Conservation (phyloP, 2,888 invertebrate species). For the Fissipunctia ypsillon region DNA sequence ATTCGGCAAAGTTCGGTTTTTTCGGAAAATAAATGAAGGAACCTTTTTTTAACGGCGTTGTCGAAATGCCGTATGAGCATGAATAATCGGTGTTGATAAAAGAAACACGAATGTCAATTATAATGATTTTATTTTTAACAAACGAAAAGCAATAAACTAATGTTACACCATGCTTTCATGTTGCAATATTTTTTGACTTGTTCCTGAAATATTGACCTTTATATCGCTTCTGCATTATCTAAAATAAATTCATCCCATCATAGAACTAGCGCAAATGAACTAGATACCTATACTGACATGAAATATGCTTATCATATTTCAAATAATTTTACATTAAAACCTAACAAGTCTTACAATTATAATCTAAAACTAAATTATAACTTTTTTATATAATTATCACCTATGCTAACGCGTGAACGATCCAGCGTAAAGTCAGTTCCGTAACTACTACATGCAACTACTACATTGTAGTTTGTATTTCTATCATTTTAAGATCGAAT, state of each 20-base stretch:
- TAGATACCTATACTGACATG: conserved; percentile 45
- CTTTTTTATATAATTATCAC: conserved; percentile 51
- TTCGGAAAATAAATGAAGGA: no score
- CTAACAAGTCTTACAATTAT: conserved; percentile 64
- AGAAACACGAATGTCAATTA: conserved; percentile 45
- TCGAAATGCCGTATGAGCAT: no score
- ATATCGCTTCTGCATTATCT: conserved; percentile 37
- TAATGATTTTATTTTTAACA: conserved; percentile 69
- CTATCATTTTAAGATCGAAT: conserved; percentile 4
- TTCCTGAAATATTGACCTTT: conserved; percentile 37
- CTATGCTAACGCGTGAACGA: conserved; percentile 53
- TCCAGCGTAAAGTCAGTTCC: conserved; percentile 34
- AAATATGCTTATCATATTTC: conserved; percentile 51
- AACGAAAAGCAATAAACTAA: conserved; percentile 66
- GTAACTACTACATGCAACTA: conserved; percentile 21
- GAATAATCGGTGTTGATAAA: conserved; percentile 19
- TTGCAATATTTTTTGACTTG: conserved; percentile 42
- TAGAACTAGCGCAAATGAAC: conserved; percentile 59
- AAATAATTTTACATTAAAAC: conserved; percentile 56
- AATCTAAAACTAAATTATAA: conserved; percentile 61
- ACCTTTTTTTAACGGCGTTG: no score
- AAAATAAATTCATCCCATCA: conserved; percentile 42
- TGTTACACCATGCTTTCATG: conserved; percentile 54
- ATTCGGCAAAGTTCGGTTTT: no score
- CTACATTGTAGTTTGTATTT: conserved; percentile 20